A percentile compares a stretch with the other conserved stretches of the same genome.
Conservation (phyloP, 2,113 vertebrate genomes). For the Neopipo cinnamomea region DNA sequence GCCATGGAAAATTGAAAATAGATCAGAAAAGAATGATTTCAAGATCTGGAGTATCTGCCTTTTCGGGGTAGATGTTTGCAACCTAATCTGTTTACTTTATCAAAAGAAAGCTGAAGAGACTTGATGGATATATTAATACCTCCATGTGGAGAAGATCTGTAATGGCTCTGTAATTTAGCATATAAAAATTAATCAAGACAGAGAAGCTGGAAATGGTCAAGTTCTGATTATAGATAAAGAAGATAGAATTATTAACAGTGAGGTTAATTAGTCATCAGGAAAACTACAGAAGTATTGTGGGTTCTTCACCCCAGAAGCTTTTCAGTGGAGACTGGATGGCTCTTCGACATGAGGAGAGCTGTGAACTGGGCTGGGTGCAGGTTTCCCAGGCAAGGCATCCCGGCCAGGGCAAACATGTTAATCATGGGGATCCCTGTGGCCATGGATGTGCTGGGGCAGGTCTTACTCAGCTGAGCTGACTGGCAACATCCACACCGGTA, state of each 20-base stretch:
- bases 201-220: background rate
- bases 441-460: background rate
- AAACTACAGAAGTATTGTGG: background rate
- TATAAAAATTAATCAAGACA: background rate
- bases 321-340: background rate
- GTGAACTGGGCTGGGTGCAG: background rate
- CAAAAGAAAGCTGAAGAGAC: slow-evolving; percentile 5
- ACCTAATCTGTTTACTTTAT: slow-evolving; percentile 31
- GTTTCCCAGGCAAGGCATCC: background rate
- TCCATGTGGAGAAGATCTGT: background rate
- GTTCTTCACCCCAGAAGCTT: background rate
- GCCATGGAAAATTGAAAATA: slow-evolving; percentile 62
- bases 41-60: slow-evolving; percentile 38
- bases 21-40: slow-evolving; percentile 61
- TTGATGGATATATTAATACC: background rate
- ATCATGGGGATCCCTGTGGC: background rate
- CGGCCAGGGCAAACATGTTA: background rate
- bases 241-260: background rate
- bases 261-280: background rate
- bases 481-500: background rate
- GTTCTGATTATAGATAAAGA: background rate
- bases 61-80: background rate
- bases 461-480: background rate
- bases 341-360: background rate
- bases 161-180: background rate